phyloP scores from a whole-genome alignment of 2,888 invertebrate genomes.

The Hipparchia sbordonii region DNA sequence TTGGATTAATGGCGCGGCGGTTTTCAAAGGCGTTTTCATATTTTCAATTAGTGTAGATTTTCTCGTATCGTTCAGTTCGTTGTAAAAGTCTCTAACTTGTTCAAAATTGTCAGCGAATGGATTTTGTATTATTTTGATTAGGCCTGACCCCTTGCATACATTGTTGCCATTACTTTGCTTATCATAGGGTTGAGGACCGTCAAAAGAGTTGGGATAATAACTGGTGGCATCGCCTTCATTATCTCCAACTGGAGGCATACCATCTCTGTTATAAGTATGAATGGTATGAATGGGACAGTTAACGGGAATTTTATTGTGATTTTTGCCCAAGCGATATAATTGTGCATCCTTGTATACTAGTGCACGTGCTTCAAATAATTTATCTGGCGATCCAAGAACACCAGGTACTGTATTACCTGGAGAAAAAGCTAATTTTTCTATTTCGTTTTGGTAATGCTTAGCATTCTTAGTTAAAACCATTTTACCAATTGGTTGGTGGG shows the following conservation, averaged over 20 bases:
- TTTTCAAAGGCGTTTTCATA: constrained; percentile 87
- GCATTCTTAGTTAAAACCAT: constrained; percentile 93
- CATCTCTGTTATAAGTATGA: constrained; percentile 93
- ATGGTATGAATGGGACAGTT: constrained; percentile 92
- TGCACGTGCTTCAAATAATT: constrained; percentile 91
- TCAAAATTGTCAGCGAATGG: background rate
- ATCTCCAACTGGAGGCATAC: constrained; percentile 86
- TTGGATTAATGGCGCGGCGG: constrained; percentile 84
- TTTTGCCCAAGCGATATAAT: constrained; percentile 90
- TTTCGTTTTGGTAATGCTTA: constrained; percentile 93
- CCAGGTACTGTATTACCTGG: constrained; percentile 95
- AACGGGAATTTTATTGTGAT: constrained; percentile 94
- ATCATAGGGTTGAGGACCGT: constrained; percentile 86
- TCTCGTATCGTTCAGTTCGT: constrained; percentile 71
- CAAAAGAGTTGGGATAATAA: constrained; percentile 96
- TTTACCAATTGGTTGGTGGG: constrained; percentile 91
- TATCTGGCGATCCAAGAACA: constrained; percentile 94
- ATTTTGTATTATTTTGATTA: constrained; percentile 2
- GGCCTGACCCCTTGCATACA: background rate
- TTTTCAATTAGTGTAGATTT: constrained; percentile 89
- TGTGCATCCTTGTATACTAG: constrained; percentile 95
- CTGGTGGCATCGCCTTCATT: constrained; percentile 95
- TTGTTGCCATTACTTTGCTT: background rate
- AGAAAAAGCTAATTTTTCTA: constrained; percentile 94
- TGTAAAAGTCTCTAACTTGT: background rate